A percentile compares a stretch with the other conserved stretches of the same genome.
Evolutionary conservation across 2,113 vertebrate species (phyloP).

Genomic region (Ophiodon elongatus): DNA sequence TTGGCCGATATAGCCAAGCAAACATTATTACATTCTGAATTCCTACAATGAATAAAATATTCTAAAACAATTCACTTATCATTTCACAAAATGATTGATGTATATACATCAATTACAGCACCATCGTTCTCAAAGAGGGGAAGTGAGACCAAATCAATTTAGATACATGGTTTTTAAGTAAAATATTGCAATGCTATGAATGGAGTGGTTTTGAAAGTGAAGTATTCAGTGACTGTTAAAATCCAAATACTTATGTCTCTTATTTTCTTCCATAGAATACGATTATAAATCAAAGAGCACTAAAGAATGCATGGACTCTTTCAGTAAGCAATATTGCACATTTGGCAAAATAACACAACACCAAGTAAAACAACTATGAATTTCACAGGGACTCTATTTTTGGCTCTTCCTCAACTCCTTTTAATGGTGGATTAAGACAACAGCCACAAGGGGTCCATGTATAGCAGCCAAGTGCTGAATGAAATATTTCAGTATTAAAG

Average conservation of each 20-base stretch:
- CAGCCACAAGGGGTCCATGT: not conserved
- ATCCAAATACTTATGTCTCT: not conserved
- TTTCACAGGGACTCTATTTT: not conserved
- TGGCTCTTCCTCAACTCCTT: not conserved
- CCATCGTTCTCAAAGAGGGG: no score
- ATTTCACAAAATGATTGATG: no score
- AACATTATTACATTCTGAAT: no score
- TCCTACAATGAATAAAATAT: no score
- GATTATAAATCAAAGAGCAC: conserved; percentile 1
- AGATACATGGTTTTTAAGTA: not conserved
- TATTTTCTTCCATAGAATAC: not conserved
- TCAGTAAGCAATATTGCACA: not conserved
- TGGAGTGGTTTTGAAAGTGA: not conserved
- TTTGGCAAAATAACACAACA: not conserved
- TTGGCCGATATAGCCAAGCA: no score
- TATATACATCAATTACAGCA: no score
- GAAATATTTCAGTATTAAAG: not conserved
- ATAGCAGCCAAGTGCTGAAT: not conserved
- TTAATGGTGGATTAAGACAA: not conserved
- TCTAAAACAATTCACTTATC: no score
- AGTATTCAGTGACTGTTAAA: not conserved
- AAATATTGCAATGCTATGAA: not conserved
- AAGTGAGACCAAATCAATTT: no score
- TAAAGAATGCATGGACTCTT: not conserved
- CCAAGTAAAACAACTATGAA: not conserved